Evolutionary conservation across 2,888 invertebrate species (phyloP), one percentile per base, ranked within the genome.

Genomic region (Clanis bilineata): DNA sequence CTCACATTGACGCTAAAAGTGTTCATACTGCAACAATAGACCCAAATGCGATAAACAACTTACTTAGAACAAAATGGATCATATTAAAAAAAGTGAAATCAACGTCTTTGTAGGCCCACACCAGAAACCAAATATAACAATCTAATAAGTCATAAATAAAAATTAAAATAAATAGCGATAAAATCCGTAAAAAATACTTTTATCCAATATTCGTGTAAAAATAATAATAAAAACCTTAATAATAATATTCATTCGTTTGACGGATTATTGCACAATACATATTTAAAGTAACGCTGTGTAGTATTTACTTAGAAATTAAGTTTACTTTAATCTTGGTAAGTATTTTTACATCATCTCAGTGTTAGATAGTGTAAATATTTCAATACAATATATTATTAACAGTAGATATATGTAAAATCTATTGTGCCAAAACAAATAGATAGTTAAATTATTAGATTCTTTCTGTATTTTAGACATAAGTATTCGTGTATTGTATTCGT

Each of bases 271-370:
- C 45, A 32, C 18, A 22, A 22, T 58, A 57, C 41, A 59, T 18
- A 65, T 61, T 57, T 61, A 10, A 51, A 18, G 15, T 32, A 32
- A 32, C 51, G 32, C 18, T 28, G 56, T 7, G 18, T 18, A 51
- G 51, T 32, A 28, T n/a, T 28, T 51, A 32, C 51, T 7, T 32
- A 47, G 47, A 44, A 58, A 57, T 12, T 56, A 54, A 56, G 56
- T 38, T 58, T 47, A 38, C 15, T 15, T 21, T 28, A 56, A 56
- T 38, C 21, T 28, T 51, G 32, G 28, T 32, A 15, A 1, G 12
- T 51, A 51, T 51, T 32, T 32, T 51, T 51, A 51, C 51, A 51
- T 51, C 18, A 47, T 51, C 51, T 51, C 32, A 51, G 18, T 51
- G 51, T 51, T 32, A 51, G 32, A 21, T 32, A 51, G 9, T 51